A percentile compares a stretch with the other conserved stretches of the same genome.
Conservation (phyloP, 2,797 vertebrate species). For the Melanotaenia maccullochi region DNA sequence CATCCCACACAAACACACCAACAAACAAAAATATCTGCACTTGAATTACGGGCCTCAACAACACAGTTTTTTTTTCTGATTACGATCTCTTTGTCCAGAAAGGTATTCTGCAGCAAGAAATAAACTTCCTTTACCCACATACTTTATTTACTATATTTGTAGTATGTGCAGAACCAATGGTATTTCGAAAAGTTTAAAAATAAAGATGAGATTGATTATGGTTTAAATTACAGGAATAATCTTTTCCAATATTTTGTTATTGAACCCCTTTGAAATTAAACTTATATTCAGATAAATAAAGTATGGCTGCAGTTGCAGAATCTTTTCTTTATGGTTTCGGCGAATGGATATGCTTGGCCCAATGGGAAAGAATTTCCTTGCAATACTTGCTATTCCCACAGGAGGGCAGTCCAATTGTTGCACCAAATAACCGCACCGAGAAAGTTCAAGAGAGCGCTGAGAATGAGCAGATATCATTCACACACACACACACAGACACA, state of each 20-base stretch:
- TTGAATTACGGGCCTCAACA: slow-evolving; percentile 20
- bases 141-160: neutral
- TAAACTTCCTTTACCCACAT: neutral
- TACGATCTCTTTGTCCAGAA: slow-evolving; percentile 15
- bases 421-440: slow-evolving; percentile 1
- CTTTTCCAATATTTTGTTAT: neutral
- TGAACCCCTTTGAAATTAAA: neutral
- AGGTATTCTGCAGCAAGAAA: neutral
- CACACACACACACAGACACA: slow-evolving; percentile 20
- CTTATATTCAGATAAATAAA: neutral
- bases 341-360: slow-evolving; percentile 9
- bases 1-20: slow-evolving; percentile 1
- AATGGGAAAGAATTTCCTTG: slow-evolving; percentile 24
- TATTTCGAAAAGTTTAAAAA: neutral
- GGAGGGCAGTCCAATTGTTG: slow-evolving; percentile 70
- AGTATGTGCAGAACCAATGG: neutral
- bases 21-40: slow-evolving; percentile 9
- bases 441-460: slow-evolving; percentile 41
- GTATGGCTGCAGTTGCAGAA: neutral
- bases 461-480: slow-evolving; percentile 33
- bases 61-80: slow-evolving; percentile 3
- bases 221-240: neutral
- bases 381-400: slow-evolving; percentile 45
- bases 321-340: neutral
- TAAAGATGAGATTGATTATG: neutral